Conservation (phyloP, 2,113 vertebrate genomes). For the Hippocampus abdominalis region DNA sequence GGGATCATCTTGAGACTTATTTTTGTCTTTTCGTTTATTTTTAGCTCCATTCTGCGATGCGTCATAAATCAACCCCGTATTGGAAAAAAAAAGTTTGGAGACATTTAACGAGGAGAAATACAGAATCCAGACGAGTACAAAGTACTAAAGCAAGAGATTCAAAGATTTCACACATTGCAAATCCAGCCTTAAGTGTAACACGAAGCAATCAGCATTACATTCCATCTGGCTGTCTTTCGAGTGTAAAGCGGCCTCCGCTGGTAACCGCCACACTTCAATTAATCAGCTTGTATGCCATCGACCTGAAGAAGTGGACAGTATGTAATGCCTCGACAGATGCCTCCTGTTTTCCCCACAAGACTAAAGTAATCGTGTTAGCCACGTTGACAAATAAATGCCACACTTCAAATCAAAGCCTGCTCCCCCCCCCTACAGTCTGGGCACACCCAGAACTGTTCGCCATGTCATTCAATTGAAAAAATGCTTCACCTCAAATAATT, state of each 20-base stretch:
- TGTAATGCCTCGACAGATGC: not conserved
- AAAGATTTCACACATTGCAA: not conserved
- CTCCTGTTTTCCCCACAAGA: not conserved
- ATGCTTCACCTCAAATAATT: not conserved
- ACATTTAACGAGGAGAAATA: constrained; percentile 37
- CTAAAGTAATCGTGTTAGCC: not conserved
- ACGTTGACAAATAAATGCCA: not conserved
- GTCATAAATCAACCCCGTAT: constrained; percentile 57
- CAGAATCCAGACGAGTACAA: constrained; percentile 16
- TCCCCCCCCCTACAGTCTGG: too few species aligned
- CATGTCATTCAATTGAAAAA: too few species aligned
- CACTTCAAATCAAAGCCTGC: not conserved
- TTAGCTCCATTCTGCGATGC: constrained; percentile 43
- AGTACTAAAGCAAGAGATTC: not conserved
- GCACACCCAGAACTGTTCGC: too few species aligned
- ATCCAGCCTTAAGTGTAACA: not conserved
- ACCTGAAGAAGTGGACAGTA: not conserved
- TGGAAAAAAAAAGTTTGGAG: constrained; percentile 43
- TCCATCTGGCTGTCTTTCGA: not conserved
- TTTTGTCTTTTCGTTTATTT: constrained; percentile 50
- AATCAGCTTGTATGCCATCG: not conserved
- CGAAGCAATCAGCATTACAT: not conserved
- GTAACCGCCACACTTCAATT: not conserved
- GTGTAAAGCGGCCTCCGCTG: not conserved
- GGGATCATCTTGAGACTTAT: constrained; percentile 35